Conservation (phyloP, 2,888 invertebrate species). For the Chymomyza fuscimana region DNA sequence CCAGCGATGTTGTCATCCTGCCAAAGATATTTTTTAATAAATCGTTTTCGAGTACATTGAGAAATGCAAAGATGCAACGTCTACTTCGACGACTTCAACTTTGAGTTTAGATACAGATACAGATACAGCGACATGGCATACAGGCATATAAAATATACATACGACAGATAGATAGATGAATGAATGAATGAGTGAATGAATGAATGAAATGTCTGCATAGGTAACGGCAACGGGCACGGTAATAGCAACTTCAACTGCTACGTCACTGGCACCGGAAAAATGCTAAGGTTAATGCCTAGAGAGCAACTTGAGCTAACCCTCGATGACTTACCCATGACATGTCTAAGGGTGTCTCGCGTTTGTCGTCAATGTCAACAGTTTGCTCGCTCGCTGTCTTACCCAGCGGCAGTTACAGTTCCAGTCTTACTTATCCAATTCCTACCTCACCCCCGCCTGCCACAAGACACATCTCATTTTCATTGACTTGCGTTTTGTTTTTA, state of each 20-base stretch:
- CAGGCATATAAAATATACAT: slow-evolving; percentile 69
- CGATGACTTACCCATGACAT: slow-evolving; percentile 42
- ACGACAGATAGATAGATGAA: slow-evolving; percentile 51
- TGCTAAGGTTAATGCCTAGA: background rate
- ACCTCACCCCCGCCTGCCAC: background rate
- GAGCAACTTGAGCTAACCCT: slow-evolving; percentile 47
- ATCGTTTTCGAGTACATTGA: slow-evolving; percentile 71
- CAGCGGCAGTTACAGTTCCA: background rate
- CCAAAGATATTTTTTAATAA: slow-evolving; percentile 73
- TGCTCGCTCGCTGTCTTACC: background rate
- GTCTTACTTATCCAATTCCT: background rate
- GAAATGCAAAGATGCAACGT: slow-evolving; percentile 62
- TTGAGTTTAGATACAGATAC: background rate
- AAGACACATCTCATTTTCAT: slow-evolving; percentile 44
- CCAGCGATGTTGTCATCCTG: slow-evolving; percentile 29
- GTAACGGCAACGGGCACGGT: background rate
- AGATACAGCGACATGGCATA: slow-evolving; percentile 29
- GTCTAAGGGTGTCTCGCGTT: background rate
- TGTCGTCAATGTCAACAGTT: slow-evolving; percentile 8
- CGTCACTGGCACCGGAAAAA: background rate
- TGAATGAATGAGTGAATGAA: slow-evolving; percentile 32
- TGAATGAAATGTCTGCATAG: slow-evolving; percentile 16
- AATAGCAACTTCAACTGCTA: background rate
- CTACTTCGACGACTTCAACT: slow-evolving; percentile 6
- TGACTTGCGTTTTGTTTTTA: slow-evolving; percentile 48